Conservation (phyloP, 2,888 invertebrate genomes). For the Rhorus exstirpatorius region DNA sequence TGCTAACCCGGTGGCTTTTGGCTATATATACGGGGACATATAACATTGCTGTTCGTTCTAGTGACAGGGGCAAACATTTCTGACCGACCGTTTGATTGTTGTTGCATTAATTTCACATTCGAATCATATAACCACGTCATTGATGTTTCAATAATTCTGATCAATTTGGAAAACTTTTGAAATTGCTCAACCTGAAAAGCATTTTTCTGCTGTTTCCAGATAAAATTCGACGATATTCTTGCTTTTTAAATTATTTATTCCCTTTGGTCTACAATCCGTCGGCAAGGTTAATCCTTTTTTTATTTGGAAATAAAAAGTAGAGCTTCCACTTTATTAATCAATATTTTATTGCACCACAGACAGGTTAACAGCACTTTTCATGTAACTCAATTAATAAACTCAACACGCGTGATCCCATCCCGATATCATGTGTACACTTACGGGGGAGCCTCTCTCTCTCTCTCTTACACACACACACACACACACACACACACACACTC, state of each 20-base stretch:
- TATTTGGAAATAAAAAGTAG: no score
- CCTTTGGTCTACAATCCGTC: no score
- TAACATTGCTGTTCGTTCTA: conserved; percentile 36
- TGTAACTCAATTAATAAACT: conserved; percentile 83
- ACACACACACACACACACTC: no score
- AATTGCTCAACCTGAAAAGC: conserved; percentile 21
- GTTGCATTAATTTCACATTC: conserved; percentile 53
- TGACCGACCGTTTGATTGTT: conserved; percentile 53
- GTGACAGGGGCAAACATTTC: conserved; percentile 45
- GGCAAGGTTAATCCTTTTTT: background rate
- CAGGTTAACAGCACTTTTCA: conserved; percentile 76
- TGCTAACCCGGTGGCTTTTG: conserved; percentile 64
- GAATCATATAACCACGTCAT: conserved; percentile 26
- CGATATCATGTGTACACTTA: conserved; percentile 78
- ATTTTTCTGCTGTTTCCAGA: no score
- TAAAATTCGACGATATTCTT: no score
- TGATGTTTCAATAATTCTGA: conserved; percentile 54
- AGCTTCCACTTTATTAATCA: conserved; percentile 72
- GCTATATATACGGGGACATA: conserved; percentile 4
- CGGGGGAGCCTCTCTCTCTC: conserved; percentile 36
- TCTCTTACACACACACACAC: no score
- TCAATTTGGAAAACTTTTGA: conserved; percentile 19
- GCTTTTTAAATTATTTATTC: no score
- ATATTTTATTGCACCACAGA: conserved; percentile 69
- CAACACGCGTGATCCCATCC: conserved; percentile 82